These are phyloP conservation scores for Notiomystis cincta DNA, from an alignment of 2,113 vertebrate genomes.

Conservation along the genomic window DNA sequence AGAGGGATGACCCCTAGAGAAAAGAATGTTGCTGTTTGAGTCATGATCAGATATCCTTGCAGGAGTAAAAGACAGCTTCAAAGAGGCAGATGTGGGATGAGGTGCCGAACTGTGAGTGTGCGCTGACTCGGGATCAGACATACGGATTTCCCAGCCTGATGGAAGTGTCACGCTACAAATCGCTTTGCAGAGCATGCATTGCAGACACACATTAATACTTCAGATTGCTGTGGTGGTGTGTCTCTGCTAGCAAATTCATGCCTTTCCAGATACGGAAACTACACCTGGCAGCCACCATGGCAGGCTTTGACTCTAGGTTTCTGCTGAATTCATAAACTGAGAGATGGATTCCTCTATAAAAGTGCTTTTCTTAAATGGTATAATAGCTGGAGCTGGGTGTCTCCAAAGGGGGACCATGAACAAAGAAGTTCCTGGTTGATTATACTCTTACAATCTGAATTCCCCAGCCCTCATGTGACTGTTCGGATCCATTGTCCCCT, in stretches of 20 bases:
- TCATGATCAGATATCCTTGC: conserved; percentile 54
- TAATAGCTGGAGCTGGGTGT: neutral
- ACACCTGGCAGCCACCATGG: neutral
- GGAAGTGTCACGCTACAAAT: neutral
- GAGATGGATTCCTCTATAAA: neutral
- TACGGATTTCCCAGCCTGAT: neutral
- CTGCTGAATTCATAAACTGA: neutral
- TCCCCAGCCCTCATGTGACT: neutral
- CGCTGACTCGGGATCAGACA: neutral
- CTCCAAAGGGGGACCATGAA: neutral
- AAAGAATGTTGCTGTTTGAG: conserved; percentile 43
- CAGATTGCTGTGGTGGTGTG: neutral
- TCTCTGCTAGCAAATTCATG: neutral
- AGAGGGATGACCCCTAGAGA: conserved; percentile 51
- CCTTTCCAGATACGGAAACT: neutral
- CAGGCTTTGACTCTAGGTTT: neutral
- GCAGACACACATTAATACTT: neutral
- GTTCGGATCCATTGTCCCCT: neutral
- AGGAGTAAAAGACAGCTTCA: conserved; percentile 47
- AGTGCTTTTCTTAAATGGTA: neutral
- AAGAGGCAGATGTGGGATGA: conserved; percentile 53
- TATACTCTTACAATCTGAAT: neutral
- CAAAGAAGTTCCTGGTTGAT: neutral
- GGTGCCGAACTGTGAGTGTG: neutral
- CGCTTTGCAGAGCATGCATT: neutral